A percentile compares a stretch with the other conserved stretches of the same genome.
Evolutionary conservation across 1,140 invertebrate species (phyloP).

Genomic region (Magallana angulata): DNA sequence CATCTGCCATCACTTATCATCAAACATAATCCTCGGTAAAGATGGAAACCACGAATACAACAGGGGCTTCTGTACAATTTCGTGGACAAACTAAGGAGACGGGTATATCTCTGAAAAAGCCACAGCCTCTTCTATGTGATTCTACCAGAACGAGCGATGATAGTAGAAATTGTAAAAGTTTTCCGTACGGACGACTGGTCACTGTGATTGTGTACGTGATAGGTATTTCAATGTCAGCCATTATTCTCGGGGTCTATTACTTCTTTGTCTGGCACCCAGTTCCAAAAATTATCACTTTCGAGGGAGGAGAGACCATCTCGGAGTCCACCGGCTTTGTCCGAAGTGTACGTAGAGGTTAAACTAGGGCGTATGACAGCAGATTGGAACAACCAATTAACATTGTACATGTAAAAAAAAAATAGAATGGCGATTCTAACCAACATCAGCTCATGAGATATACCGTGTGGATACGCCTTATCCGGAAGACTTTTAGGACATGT

Average conservation of each 20-base stretch:
- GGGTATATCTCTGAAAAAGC: too few relatives aligned
- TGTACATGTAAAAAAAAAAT: too few relatives aligned
- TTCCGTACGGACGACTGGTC: conserved; percentile 40
- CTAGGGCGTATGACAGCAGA: not conserved
- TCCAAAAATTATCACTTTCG: conserved; percentile 17
- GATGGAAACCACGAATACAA: not conserved
- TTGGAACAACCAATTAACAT: too few relatives aligned
- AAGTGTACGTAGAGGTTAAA: conserved; percentile 38
- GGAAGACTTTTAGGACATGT: too few relatives aligned
- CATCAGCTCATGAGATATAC: too few relatives aligned
- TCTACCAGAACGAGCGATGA: too few relatives aligned
- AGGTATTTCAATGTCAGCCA: conserved; percentile 44
- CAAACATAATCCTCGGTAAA: not conserved
- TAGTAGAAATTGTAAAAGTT: not conserved
- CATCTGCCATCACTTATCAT: not conserved
- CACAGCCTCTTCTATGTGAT: too few relatives aligned
- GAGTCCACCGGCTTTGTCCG: conserved; percentile 12
- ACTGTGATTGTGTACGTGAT: conserved; percentile 50
- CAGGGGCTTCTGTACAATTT: not conserved
- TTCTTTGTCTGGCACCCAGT: conserved; percentile 50
- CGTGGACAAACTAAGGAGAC: not conserved
- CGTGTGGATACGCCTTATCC: too few relatives aligned
- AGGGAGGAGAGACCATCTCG: not conserved
- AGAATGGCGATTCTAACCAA: too few relatives aligned
- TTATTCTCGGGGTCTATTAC: conserved; percentile 50